Conservation (phyloP, 2,113 vertebrate genomes). For the Pluvianellus socialis region DNA sequence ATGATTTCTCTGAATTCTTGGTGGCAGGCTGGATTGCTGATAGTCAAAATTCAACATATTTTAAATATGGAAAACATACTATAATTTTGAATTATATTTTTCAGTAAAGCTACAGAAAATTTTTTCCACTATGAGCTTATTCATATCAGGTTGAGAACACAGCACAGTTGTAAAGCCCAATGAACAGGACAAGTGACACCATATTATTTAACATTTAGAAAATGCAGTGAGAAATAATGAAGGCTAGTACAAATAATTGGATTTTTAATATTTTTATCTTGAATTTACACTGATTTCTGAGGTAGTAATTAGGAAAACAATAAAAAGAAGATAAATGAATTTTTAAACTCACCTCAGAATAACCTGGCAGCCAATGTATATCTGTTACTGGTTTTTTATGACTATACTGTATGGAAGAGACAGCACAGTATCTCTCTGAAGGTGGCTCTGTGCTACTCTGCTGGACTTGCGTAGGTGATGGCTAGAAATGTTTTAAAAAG, state of each 20-base stretch:
- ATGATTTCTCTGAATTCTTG: neutral
- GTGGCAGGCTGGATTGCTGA: neutral
- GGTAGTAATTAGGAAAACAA: neutral
- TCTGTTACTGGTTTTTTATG: constrained; percentile 85
- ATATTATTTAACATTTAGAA: neutral
- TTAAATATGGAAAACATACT: neutral
- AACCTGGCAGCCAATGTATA: constrained; percentile 85
- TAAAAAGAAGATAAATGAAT: neutral
- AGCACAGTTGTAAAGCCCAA: neutral
- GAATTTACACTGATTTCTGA: neutral
- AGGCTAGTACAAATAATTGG: neutral
- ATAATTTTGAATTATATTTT: neutral
- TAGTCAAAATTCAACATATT: neutral
- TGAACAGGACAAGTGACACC: neutral
- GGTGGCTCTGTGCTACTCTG: constrained; percentile 57
- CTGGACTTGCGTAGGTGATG: constrained; percentile 39
- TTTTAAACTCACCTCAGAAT: constrained; percentile 79
- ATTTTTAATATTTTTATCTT: neutral
- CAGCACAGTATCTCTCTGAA: constrained; percentile 76
- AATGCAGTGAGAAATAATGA: neutral
- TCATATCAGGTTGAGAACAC: neutral
- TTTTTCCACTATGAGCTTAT: neutral
- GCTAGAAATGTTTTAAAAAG: constrained; percentile 56
- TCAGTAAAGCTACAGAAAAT: neutral
- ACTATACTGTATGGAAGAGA: constrained; percentile 79